Evolutionary conservation across 1,140 invertebrate species (phyloP), one percentile per base, ranked within the genome.

Genomic region (Gonatopus flavifemur): DNA sequence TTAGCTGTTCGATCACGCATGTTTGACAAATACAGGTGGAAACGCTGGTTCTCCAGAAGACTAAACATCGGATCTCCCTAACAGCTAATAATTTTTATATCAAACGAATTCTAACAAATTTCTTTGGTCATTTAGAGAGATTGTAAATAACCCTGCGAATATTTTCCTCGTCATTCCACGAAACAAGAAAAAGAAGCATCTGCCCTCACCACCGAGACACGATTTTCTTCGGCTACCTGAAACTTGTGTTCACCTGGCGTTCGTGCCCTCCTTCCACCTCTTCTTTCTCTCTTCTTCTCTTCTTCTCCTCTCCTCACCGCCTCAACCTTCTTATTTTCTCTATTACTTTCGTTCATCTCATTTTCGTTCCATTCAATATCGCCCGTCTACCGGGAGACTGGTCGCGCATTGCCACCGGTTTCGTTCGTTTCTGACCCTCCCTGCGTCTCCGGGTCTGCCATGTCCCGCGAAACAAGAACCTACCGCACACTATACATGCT

Each of bases 241-340:
- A 54, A 43, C 28, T 39, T 32, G 49, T 54, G 32, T 50, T 63
- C 62, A 63, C 62, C 60, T 64, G 57, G 61, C 53, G 18, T 35
- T 16, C 22, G 18, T 35, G 16, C 12, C 31, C 13, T 19, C 22
- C 13, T n/a, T n/a, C 32, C 13, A 12, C 15, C 15, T 32, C 31
- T 15, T 36, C 33, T 12, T 15, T 36, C 0, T 36, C 16, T 20
- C 18, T 36, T 2, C 15, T 12, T 28, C 32, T 33, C 3, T 36
- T 10, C 19, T 12, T 6, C 9, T 36, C 15, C 19, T 18, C 19
- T 2, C 19, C 35, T 36, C 12, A 12, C 31, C 16, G 6, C 6
- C 31, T 32, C 31, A 15, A n/a, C n/a, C 31, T 15, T 36, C 33
- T 12, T 15, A 18, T 0, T 36, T 10, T 20, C 18, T 36, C 3